Evolutionary conservation across 1,140 invertebrate genomes (phyloP), one percentile per base, ranked within the genome.

Genomic region (Coptotermes formosanus): DNA sequence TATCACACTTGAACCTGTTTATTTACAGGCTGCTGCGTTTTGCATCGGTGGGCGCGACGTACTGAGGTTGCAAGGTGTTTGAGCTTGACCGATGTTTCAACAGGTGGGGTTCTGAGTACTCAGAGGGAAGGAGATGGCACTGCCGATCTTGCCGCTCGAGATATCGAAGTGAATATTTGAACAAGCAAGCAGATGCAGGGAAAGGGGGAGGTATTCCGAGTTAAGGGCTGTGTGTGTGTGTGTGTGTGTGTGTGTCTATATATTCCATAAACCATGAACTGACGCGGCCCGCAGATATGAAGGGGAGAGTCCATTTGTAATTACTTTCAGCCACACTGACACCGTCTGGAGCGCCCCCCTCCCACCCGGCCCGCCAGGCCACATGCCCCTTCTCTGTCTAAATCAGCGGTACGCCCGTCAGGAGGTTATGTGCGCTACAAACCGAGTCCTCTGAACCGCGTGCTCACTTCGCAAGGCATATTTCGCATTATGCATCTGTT

Each of bases 91-190:
- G 16, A 75, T 30, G 64, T 75, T 75, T 25, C 64, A 75, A 75
- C 64, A 75, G 64, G 64, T 75, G 64, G 64, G n/a, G 64, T 30
- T 25, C 64, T 30, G 64, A 75, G 64, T 75, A 30, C 4, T n/a
- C 64, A 11, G 64, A 64, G 64, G 64, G n/a, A 30, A 75, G 25
- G 25, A 75, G 64, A 75, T 75, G 64, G 64, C 25, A 75, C 64
- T 30, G 64, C n/a, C 16, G 64, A 75, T 75, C 25, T 25, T 8
- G 64, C 25, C 64, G 64, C n/a, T 12, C 25, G 25, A 30, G 64
- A 75, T 25, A n/a, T 75, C 64, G 64, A 30, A n/a, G 64, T 75
- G 64, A 75, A 75, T 75, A 75, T 75, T 75, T 75, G 64, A 75
- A 75, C 64, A 75, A 75, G 64, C 25, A 1, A 30, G 64, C 25